Base-by-base conservation (phyloP, 2,113 vertebrate species). In the Sinocyclocheilus grahami region DNA sequence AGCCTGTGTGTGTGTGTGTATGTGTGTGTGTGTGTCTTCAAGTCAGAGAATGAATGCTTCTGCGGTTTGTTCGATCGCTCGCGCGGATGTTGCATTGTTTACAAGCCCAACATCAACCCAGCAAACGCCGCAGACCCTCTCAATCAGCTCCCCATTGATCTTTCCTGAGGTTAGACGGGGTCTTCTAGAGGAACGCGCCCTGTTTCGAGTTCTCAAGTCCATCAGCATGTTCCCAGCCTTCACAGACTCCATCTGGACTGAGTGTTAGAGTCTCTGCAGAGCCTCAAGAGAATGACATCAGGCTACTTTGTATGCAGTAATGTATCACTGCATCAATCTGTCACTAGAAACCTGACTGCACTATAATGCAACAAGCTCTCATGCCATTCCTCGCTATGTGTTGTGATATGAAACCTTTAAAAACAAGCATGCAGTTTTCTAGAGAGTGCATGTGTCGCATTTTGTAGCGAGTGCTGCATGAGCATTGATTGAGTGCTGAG, bases 401-500 rank as follows among this genome's bases (percentile, higher is more conserved):
- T 13, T 9, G 46, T n/a, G 3, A 42, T 63, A 42, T 48, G 46
- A 48, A 48, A 12, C 4, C 16, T 12, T 6, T 39, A 8, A 20
- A 10, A 78, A 12, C 51, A 60, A n/a, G 55, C 39, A 37, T 8
- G 37, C 33, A 24, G 24, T 48, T 79, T 55, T 30, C 60, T 30
- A 42, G 6, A 1, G 60, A 81, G 30, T 30, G 30, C 30, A 16
- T 63, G 58, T 80, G 78, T 80, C 78, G 78, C 78, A 80, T 80
- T 80, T n/a, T 42, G 30, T 58, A 11, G 30, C 14, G 60, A 2
- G 78, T 81, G 78, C 39, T 81, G 55, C 78, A 65, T 81, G 78
- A 63, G 78, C 71, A 74, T 74, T 74, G 71, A 74, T 74, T 13
- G 71, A 74, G 75, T 46, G 72, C 30, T 79, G 77, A 53, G n/a